Evolutionary conservation across 1,140 invertebrate genomes (phyloP), one percentile per base, ranked within the genome.

Genomic region (Leptestheria dahalacensis): DNA sequence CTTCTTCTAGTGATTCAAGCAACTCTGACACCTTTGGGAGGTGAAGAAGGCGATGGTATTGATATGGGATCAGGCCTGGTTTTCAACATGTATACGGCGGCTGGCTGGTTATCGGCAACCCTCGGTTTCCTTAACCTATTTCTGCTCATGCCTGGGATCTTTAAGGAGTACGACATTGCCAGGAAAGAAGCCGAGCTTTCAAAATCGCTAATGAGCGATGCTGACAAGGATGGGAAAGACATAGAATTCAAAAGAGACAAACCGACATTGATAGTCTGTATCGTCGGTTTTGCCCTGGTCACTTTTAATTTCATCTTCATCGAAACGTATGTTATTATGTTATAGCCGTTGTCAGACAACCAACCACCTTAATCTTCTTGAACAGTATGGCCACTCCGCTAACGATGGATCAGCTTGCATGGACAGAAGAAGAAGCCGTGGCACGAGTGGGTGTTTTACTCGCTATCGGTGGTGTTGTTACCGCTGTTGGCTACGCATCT

Each of bases 371-470:
- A 29, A 25, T 10, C 33, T 26, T 46, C 53, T 24, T 65, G 2
- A 29, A 55, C 12, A 85, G 82, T 28, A 75, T 92, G 61, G 87
- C 82, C 33, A 90, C 88, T 11, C 80, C 87, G 1, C 72, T 92
- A 46, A 86, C 84, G 6, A 91, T 90, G 84, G 86, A 93, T 69
- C 87, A 91, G 76, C 91, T 91, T 73, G 87, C 80, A 3, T 92
- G 89, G 90, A 81, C 79, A 26, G 84, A 88, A 71, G 68, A 75
- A 23, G 75, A 87, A 67, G 82, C 88, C 4, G 72, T 91, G 0
- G 78, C 82, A 66, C 85, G 90, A 68, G 84, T 89, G 78, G 89
- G 88, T 21, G 74, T 88, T 11, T 73, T 91, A 55, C 83, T 92
- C 78, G 84, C 82, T 46, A 76, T 80, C 24, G 86, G 86, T 41